Conservation (phyloP, 2,888 invertebrate species). For the Apamea sordens region DNA sequence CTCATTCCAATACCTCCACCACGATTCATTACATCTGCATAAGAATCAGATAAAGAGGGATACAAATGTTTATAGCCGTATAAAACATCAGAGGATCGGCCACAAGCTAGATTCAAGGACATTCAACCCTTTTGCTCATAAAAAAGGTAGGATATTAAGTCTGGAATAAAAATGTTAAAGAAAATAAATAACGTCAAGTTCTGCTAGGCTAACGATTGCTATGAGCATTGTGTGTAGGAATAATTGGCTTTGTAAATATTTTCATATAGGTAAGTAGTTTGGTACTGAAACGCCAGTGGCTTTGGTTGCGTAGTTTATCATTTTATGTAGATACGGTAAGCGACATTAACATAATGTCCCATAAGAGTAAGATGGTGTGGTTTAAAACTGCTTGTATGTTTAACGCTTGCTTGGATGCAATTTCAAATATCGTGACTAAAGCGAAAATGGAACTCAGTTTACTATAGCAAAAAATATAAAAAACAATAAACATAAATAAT, state of each 20-base stretch:
- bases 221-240: constrained; percentile 12
- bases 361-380: not conserved
- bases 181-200: constrained; percentile 4
- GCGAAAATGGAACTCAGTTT: not conserved
- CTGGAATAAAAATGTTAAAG: constrained; percentile 21
- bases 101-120: constrained; percentile 34
- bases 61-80: constrained; percentile 37
- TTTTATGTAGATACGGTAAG: not conserved
- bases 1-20: constrained; percentile 1
- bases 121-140: constrained; percentile 33
- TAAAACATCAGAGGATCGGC: constrained; percentile 31
- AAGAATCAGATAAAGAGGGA: constrained; percentile 43
- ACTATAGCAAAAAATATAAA: not conserved
- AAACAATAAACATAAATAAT: not conserved
- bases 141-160: constrained; percentile 34
- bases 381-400: not conserved
- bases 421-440: not conserved
- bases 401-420: not conserved
- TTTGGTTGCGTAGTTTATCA: not conserved
- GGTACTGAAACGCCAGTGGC: not conserved
- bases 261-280: not conserved
- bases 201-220: constrained; percentile 27
- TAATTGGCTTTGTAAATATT: constrained; percentile 43
- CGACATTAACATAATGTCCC: not conserved
- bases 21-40: constrained; percentile 46